Evolutionary conservation across 1,140 invertebrate genomes (phyloP).

Genomic region (Agrypnia vestita): DNA sequence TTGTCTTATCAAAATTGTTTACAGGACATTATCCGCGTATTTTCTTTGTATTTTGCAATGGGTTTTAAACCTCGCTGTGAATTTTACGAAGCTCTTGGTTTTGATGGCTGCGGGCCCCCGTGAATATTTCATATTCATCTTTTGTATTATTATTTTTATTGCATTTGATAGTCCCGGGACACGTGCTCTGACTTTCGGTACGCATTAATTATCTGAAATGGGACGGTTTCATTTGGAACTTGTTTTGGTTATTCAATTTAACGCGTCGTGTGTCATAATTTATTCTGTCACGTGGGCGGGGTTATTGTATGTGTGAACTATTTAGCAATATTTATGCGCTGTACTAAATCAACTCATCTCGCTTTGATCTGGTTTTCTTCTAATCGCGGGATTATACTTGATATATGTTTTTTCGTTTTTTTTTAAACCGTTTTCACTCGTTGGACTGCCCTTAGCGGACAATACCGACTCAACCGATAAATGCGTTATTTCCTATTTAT

Average conservation of each 20-base stretch:
- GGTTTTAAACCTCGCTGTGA: no score
- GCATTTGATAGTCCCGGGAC: not conserved
- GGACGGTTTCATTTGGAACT: not conserved
- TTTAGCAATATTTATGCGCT: not conserved
- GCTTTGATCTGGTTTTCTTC: slow-evolving; percentile 1
- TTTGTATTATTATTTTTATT: not conserved
- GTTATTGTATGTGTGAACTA: not conserved
- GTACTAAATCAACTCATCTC: not conserved
- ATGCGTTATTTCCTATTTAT: no score
- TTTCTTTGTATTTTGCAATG: no score
- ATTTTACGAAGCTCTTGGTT: no score
- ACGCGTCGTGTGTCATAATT: slow-evolving; percentile 8
- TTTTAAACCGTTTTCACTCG: no score
- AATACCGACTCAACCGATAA: no score
- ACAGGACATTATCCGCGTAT: no score
- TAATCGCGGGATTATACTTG: no score
- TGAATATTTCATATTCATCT: no score
- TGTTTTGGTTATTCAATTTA: slow-evolving; percentile 7
- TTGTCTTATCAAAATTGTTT: not conserved
- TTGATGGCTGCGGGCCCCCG: no score
- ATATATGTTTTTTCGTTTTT: no score
- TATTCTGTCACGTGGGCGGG: not conserved
- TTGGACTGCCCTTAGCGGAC: no score
- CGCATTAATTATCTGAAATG: slow-evolving; percentile 13
- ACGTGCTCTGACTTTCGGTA: slow-evolving; percentile 7